Percentiles rank a stretch among this genome's conserved stretches.
Conservation (phyloP, 2,888 invertebrate genomes). For the Lottia gigantea region DNA sequence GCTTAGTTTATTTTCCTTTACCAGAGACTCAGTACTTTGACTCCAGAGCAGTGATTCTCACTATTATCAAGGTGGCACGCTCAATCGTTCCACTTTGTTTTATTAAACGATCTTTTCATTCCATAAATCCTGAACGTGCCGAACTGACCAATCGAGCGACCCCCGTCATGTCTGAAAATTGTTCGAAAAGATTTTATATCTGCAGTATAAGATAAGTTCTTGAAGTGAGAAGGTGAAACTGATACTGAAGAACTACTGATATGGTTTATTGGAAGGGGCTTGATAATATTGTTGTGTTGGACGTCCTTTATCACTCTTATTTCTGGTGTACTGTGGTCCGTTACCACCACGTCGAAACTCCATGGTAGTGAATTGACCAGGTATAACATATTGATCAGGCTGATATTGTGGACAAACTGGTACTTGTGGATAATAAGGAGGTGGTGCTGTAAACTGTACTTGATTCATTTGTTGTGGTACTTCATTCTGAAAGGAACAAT, state of each 20-base stretch:
- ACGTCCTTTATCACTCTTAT: conserved; percentile 30
- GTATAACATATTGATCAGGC: conserved; percentile 25
- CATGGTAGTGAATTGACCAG: conserved; percentile 42
- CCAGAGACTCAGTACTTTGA: too few relatives aligned
- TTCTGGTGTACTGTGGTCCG: conserved; percentile 72
- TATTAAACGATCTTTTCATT: too few relatives aligned
- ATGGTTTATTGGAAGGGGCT: conserved; percentile 37
- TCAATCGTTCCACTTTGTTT: too few relatives aligned
- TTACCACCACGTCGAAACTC: conserved; percentile 53
- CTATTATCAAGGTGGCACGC: too few relatives aligned
- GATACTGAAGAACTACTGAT: not conserved
- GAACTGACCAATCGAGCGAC: too few relatives aligned
- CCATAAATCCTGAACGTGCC: too few relatives aligned
- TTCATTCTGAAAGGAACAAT: not conserved
- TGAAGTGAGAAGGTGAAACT: not conserved
- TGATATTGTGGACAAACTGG: conserved; percentile 5
- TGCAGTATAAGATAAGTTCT: too few relatives aligned
- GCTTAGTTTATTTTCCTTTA: too few relatives aligned
- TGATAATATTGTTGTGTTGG: conserved; percentile 46
- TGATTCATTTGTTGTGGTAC: conserved; percentile 13
- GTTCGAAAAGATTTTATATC: too few relatives aligned
- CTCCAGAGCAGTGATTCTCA: too few relatives aligned
- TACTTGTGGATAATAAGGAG: conserved; percentile 26
- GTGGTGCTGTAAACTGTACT: conserved; percentile 32
- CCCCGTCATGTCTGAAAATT: too few relatives aligned